A percentile compares a stretch with the other conserved stretches of the same genome.
These are phyloP conservation scores for Anolis apletophallus DNA, from an alignment of 2,797 vertebrate species.

Conservation along the genomic window DNA sequence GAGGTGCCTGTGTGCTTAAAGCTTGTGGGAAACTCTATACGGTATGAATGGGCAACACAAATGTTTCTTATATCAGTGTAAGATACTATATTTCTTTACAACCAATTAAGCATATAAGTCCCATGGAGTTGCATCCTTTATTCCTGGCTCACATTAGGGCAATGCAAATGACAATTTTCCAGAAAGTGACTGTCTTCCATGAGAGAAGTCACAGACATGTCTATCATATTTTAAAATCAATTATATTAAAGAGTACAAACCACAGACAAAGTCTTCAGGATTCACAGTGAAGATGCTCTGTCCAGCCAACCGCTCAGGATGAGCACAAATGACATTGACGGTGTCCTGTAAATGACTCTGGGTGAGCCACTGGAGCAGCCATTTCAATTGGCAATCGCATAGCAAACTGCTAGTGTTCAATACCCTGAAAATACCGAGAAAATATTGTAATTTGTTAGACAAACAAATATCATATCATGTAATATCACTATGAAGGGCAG, in stretches of 20 bases:
- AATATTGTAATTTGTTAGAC: background rate
- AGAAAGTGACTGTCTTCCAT: background rate
- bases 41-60: background rate
- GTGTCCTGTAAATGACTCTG: slow-evolving; percentile 82
- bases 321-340: slow-evolving; percentile 86
- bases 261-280: slow-evolving; percentile 81
- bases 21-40: background rate
- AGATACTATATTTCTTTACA: background rate
- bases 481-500: background rate
- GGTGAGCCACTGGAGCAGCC: slow-evolving; percentile 88
- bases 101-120: background rate
- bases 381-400: slow-evolving; percentile 93
- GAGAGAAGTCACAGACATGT: background rate
- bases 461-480: background rate
- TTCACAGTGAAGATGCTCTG: slow-evolving; percentile 82
- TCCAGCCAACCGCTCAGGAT: slow-evolving; percentile 85
- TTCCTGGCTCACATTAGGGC: background rate
- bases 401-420: slow-evolving; percentile 92
- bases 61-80: background rate
- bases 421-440: slow-evolving; percentile 64
- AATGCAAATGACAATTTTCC: background rate
- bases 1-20: background rate
- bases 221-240: background rate
- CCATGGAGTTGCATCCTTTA: background rate
- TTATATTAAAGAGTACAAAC: slow-evolving; percentile 74